Evolutionary conservation across 2,797 vertebrate species (phyloP), one percentile per base, ranked within the genome.

Genomic region (Labroides dimidiatus): DNA sequence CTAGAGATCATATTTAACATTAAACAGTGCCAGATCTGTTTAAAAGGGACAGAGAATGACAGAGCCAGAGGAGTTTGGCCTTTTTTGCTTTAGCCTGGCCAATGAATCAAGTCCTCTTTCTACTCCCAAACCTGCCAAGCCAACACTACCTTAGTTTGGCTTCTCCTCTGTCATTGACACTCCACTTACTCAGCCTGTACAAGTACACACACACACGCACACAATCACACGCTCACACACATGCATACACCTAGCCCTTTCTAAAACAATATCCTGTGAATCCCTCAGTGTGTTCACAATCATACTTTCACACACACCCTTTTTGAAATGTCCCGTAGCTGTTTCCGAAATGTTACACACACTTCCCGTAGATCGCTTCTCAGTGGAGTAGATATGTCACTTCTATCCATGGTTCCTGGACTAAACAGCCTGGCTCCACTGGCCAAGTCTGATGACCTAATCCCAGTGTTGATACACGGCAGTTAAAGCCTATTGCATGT

Each of bases 371-470:
- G 82, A 68, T 68, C 58, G 71, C 72, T 71, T 48, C 82, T 87
- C 80, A 64, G 74, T 5, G 76, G 89, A 78, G 65, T 49, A 73
- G 74, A 84, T 72, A 69, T 89, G 87, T 91, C 80, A 82, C 81
- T 84, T 90, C 82, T 11, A 70, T 81, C 79, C 84, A 67, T 15
- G n/a, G 72, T 64, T 77, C 57, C 69, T 81, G 74, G 62, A 80
- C 79, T 79, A 75, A 81, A 82, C 57, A 66, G 76, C 64, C 37
- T 9, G n/a, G 48, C 58, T 62, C 24, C 54, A 7, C 55, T 4
- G 39, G 90, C 90, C 89, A 91, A 84, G 37, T 84, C 50, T 39
- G 64, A 91, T 91, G 91, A 92, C 83, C 69, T 93, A 76, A 90
- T 89, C 71, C 75, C 62, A 63, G 64, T 60, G 80, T 80, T 84